phyloP scores from a whole-genome alignment of 2,888 invertebrate genomes.

The Orgyia antiqua region DNA sequence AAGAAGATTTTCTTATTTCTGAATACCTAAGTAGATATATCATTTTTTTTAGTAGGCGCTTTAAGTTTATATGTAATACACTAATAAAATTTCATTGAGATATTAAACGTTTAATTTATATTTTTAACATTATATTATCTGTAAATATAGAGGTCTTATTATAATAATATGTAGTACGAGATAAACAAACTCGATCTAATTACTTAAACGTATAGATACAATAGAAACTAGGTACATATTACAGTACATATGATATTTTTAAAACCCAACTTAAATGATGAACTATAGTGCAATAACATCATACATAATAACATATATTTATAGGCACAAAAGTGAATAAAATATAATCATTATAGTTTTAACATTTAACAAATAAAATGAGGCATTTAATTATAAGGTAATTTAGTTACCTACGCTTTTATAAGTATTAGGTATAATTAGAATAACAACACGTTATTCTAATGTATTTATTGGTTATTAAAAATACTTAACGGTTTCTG shows the following conservation, averaged over 20 bases:
- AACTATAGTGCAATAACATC: constrained; percentile 64
- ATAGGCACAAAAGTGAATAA: constrained; percentile 70
- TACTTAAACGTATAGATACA: constrained; percentile 56
- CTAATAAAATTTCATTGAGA: constrained; percentile 28
- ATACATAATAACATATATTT: constrained; percentile 47
- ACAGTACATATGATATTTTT: constrained; percentile 53
- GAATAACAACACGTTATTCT: too few relatives aligned
- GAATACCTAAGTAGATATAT: too few relatives aligned
- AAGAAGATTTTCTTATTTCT: too few relatives aligned
- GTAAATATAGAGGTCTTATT: constrained; percentile 77
- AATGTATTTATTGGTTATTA: not conserved
- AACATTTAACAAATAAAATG: constrained; percentile 62
- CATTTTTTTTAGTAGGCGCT: too few relatives aligned
- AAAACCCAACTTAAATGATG: constrained; percentile 58
- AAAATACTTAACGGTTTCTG: constrained; percentile 12
- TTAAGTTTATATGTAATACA: too few relatives aligned
- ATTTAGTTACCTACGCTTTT: constrained; percentile 15
- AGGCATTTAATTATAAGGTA: constrained; percentile 34
- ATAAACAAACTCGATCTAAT: constrained; percentile 70
- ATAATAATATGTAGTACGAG: constrained; percentile 62
- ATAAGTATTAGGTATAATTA: too few relatives aligned
- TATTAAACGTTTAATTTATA: constrained; percentile 76
- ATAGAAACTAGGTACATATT: constrained; percentile 48
- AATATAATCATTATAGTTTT: constrained; percentile 38
- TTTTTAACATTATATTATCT: constrained; percentile 78